These are phyloP conservation scores for Egretta garzetta DNA, from an alignment of 2,113 vertebrate genomes.

Conservation along the genomic window DNA sequence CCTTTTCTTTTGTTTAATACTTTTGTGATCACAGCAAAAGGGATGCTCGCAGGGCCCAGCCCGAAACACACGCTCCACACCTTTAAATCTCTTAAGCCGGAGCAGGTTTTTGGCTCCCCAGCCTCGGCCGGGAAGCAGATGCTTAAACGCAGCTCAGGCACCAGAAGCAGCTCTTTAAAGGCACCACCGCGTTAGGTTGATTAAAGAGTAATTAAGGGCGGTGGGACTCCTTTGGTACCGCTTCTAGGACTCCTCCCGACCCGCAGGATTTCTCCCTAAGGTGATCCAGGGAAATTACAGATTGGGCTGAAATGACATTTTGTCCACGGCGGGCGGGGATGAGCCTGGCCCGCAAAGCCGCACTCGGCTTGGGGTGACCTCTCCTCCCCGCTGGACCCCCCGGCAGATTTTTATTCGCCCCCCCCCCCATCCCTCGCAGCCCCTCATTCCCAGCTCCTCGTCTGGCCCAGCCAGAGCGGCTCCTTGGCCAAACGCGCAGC, in stretches of 20 bases:
- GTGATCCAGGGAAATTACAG: constrained; percentile 63
- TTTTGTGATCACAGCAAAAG: neutral
- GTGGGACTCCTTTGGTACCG: neutral
- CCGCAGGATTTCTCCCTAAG: constrained; percentile 10
- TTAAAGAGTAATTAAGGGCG: constrained; percentile 1
- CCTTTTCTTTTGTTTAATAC: neutral
- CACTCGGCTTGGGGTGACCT: neutral
- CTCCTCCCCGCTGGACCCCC: neutral
- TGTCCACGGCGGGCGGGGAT: neutral
- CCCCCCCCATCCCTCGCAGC: fast-evolving
- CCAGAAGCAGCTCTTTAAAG: neutral
- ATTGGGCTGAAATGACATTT: constrained; percentile 9
- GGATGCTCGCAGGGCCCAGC: neutral
- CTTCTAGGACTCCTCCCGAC: neutral
- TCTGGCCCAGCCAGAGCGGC: neutral
- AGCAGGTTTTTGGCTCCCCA: neutral
- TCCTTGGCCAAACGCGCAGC: neutral
- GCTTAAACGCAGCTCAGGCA: neutral
- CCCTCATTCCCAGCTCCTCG: neutral
- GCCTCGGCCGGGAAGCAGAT: neutral
- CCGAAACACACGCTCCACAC: neutral
- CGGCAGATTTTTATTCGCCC: too few relatives aligned
- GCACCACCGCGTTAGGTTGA: neutral
- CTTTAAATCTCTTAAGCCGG: neutral
- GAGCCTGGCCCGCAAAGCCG: neutral